Conservation (phyloP, 2,797 vertebrate species). For the Paramormyrops hopkinsi region DNA sequence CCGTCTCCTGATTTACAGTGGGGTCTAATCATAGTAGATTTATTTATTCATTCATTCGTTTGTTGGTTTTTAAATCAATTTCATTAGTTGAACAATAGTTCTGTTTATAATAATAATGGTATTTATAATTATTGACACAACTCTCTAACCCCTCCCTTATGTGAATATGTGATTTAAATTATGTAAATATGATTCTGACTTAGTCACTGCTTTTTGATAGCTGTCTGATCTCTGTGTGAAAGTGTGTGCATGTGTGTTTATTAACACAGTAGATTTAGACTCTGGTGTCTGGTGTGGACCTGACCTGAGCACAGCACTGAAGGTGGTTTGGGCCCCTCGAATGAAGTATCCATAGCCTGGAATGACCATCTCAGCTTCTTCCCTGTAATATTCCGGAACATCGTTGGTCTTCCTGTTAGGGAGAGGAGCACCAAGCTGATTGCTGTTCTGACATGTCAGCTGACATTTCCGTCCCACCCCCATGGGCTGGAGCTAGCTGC, state of each 20-base stretch:
- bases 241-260: not conserved
- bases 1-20: not conserved
- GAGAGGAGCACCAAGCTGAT: not conserved
- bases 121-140: not conserved
- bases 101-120: not conserved
- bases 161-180: not conserved
- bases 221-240: not conserved
- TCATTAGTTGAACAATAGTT: not conserved
- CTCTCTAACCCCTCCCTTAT: not conserved
- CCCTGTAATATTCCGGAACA: constrained; percentile 72
- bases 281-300: constrained; percentile 17
- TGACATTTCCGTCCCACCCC: not conserved
- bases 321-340: constrained; percentile 88
- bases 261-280: not conserved
- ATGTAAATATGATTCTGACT: not conserved
- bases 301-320: constrained; percentile 87
- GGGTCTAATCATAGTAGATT: not conserved
- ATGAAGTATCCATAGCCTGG: constrained; percentile 86
- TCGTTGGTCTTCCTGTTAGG: constrained; percentile 77
- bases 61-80: not conserved
- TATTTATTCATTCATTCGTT: not conserved
- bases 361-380: constrained; percentile 84
- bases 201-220: not conserved
- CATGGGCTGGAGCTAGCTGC: not conserved
- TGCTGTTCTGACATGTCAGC: not conserved